A percentile compares a stretch with the other conserved stretches of the same genome.
These are phyloP conservation scores for Nomia melanderi DNA, from an alignment of 1,140 invertebrate genomes.

Conservation along the genomic window DNA sequence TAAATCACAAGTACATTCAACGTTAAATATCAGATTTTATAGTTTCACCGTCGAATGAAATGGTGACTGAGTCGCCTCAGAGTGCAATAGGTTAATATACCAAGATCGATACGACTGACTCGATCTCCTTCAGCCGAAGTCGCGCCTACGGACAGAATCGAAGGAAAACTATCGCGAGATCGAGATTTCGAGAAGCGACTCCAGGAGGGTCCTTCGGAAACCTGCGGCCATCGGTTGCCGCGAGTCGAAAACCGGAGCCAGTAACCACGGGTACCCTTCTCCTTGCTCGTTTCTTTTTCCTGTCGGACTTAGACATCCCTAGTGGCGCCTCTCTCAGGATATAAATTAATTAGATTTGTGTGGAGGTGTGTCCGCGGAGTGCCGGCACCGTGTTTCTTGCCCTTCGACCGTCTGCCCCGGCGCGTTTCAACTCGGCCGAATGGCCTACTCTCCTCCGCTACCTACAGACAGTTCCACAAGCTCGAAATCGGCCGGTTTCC, in stretches of 20 bases:
- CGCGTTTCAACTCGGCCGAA: conserved; percentile 52
- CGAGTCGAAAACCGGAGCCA: conserved; percentile 16
- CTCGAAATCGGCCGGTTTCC: not conserved
- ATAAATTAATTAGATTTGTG: conserved; percentile 82
- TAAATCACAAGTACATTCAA: no score
- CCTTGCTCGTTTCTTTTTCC: conserved; percentile 35
- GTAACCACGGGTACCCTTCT: not conserved
- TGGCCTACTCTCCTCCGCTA: conserved; percentile 31
- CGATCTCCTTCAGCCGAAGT: no score
- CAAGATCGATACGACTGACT: no score
- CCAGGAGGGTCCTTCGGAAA: not conserved
- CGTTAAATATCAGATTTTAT: no score
- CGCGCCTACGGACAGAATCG: no score
- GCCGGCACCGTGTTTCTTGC: conserved; percentile 69
- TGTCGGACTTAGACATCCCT: conserved; percentile 37
- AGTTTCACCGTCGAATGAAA: no score
- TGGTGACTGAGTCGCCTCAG: no score
- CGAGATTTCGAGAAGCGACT: not conserved
- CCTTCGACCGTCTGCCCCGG: conserved; percentile 52
- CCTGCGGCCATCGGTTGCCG: conserved; percentile 1
- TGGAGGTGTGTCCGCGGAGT: conserved; percentile 75
- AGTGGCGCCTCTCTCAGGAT: conserved; percentile 76
- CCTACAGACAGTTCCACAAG: conserved; percentile 53
- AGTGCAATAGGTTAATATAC: no score
- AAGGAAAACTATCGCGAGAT: no score